Conservation (phyloP, 2,888 invertebrate genomes). For the Tenthredo amoena region DNA sequence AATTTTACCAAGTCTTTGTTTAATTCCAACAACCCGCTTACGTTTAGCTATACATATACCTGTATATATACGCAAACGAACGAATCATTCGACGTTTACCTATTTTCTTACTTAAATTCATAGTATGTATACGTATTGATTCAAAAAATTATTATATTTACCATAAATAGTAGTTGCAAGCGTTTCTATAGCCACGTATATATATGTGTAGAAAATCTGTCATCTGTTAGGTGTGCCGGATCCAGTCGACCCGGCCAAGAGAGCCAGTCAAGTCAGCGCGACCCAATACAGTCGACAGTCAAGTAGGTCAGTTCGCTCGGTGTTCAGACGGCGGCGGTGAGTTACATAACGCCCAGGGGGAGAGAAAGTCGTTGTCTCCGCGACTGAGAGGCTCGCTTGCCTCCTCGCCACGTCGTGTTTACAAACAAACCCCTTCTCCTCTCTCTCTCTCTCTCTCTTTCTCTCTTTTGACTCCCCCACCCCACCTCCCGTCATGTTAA, state of each 20-base stretch:
- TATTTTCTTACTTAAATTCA: not conserved
- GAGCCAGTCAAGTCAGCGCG: conserved; percentile 34
- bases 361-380: conserved; percentile 62
- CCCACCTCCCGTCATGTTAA: not conserved
- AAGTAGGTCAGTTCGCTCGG: conserved; percentile 71
- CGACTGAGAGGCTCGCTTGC: conserved; percentile 43
- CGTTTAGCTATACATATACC: not conserved
- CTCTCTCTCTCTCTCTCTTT: conserved; percentile 22
- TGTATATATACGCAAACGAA: not conserved
- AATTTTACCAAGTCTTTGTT: conserved; percentile 46
- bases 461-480: conserved; percentile 27
- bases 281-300: conserved; percentile 63
- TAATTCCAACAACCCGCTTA: not conserved
- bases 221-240: conserved; percentile 40
- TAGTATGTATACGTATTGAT: not conserved
- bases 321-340: conserved; percentile 58
- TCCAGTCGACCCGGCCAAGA: conserved; percentile 31
- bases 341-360: conserved; percentile 73
- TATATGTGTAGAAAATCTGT: not conserved
- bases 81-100: not conserved
- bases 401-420: conserved; percentile 66
- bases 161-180: not conserved
- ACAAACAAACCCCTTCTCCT: conserved; percentile 71
- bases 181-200: not conserved
- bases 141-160: not conserved